phyloP scores from a whole-genome alignment of 2,797 vertebrate species.

The Carcharodon carcharias region DNA sequence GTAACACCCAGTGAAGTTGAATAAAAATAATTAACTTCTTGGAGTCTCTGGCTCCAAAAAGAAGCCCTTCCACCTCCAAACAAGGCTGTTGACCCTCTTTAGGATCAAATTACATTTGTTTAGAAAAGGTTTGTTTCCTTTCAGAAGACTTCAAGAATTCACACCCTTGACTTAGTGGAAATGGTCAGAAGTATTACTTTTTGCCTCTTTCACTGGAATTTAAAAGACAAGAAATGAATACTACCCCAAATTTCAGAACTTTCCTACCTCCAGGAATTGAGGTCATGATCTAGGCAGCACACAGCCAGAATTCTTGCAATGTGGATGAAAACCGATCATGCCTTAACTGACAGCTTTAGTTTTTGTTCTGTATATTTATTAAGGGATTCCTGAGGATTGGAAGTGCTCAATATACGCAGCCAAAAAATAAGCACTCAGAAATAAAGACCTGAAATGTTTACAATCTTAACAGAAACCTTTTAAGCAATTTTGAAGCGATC shows the following conservation, averaged over 20 bases:
- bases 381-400: not conserved
- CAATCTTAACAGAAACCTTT: not conserved
- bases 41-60: not conserved
- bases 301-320: not conserved
- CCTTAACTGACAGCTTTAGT: not conserved
- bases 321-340: not conserved
- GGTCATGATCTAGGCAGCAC: not conserved
- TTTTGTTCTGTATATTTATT: not conserved
- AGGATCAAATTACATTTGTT: not conserved
- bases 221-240: not conserved
- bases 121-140: not conserved
- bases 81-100: not conserved
- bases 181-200: not conserved
- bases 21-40: not conserved
- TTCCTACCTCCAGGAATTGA: not conserved
- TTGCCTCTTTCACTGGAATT: not conserved
- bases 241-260: not conserved
- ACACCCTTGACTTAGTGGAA: not conserved
- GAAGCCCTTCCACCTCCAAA: not conserved
- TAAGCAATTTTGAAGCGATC: not conserved
- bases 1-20: not conserved
- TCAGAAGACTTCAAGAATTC: not conserved
- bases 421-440: not conserved
- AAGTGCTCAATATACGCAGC: not conserved
- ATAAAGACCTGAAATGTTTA: not conserved